phyloP scores from a whole-genome alignment of 2,888 invertebrate genomes.

The Morpho helenor region DNA sequence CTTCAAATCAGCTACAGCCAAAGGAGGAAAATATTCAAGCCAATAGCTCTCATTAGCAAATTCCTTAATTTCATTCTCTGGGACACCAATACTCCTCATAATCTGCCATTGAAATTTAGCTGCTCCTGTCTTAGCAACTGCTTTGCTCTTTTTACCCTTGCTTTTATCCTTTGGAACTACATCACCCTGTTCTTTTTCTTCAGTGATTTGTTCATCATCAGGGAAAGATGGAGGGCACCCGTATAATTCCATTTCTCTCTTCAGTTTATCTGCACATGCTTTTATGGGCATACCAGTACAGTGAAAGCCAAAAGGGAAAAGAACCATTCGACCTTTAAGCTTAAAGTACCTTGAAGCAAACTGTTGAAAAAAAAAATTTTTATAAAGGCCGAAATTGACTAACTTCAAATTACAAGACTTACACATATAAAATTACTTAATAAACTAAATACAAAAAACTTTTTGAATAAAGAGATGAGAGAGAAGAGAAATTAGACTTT shows the following conservation, averaged over 20 bases:
- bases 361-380: conserved; percentile 52
- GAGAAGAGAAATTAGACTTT: too few species aligned
- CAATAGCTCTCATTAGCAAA: conserved; percentile 96
- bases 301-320: conserved; percentile 99
- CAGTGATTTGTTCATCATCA: conserved; percentile 70
- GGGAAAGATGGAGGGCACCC: conserved; percentile 97
- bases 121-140: conserved; percentile 91
- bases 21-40: conserved; percentile 98
- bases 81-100: conserved; percentile 94
- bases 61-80: conserved; percentile 93
- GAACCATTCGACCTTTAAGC: conserved; percentile 92
- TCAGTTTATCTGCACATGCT: conserved; percentile 98
- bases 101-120: conserved; percentile 99
- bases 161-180: conserved; percentile 82
- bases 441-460: too few species aligned
- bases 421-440: too few species aligned
- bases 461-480: too few species aligned
- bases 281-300: conserved; percentile 99
- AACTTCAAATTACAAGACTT: too few species aligned
- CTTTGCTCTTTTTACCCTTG: conserved; percentile 97
- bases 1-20: conserved; percentile 91
- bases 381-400: too few species aligned
- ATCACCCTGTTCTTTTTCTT: conserved; percentile 74
- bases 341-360: conserved; percentile 95
- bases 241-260: conserved; percentile 93